Base-by-base conservation (phyloP, 2,113 vertebrate species). In the Xiphophorus couchianus region DNA sequence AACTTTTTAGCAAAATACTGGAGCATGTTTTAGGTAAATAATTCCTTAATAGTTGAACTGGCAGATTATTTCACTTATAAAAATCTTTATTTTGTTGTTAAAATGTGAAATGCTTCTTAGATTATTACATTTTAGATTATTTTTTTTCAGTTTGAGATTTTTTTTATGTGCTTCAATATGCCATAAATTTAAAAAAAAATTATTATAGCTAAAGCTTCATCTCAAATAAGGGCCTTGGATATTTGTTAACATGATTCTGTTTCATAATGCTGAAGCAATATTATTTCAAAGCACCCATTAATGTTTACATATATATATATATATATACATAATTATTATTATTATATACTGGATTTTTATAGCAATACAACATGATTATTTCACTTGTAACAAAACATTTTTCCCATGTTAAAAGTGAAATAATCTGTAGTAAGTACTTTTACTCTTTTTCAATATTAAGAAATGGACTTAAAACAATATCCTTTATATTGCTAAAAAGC, bases 231-330 rank as follows among this genome's bases (percentile, higher is more conserved):
- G 15, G 35, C 39, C 11, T 29, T 29, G 39, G 58, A 22, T n/a
- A 15, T 27, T 6, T n/a, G 33, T 69, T 54, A 54, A 4, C 15
- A 25, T n/a, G 15, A 30, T 30, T 8, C 12, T 31, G 17, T 42
- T 69, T 69, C 33, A 33, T 60, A 66, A 65, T 48, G 42, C 51
- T 25, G 2, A 54, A 76, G 69, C 58, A 25, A 25, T 67, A 61
- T 68, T 30, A 54, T 28, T 33, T 63, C 11, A 64, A 68, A 76
- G 54, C 27, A 66, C 5, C 37, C 51, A 39, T 64, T 54, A 63
- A 3, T 5, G n/a, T 63, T n/a, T 54, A n/a, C 25, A 54, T 22
- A 19, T 22, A 22, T 19, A 17, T 17, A 19, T 51, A 33, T 33
- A 33, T 33, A 7, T 33, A 33, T 33, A 30, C 3, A 30, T 33